Conservation (phyloP, 2,113 vertebrate species). For the Oxyruncus cristatus region DNA sequence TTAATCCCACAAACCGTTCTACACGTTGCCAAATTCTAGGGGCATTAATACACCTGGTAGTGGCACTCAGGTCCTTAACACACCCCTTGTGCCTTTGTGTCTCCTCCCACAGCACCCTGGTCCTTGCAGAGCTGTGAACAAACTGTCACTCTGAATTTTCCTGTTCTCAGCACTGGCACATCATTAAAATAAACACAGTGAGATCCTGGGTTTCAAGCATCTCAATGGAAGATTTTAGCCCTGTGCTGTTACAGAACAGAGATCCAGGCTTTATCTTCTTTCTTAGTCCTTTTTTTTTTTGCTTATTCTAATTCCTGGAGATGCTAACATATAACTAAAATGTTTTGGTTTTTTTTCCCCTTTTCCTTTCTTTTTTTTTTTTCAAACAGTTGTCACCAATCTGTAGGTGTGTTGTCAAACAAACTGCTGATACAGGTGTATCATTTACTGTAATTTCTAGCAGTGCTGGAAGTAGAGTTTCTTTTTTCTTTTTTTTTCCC, state of each 20-base stretch:
- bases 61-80: neutral
- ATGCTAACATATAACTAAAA: constrained; percentile 39
- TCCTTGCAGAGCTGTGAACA: neutral
- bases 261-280: neutral
- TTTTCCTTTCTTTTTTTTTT: neutral
- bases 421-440: constrained; percentile 43
- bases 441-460: neutral
- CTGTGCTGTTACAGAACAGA: neutral
- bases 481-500: neutral
- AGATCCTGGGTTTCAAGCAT: neutral
- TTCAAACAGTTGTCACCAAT: neutral
- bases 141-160: neutral
- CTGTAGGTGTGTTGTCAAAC: constrained; percentile 49
- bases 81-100: neutral
- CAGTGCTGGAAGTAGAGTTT: neutral
- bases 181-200: neutral
- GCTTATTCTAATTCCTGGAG: neutral
- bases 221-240: neutral
- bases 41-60: neutral
- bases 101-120: neutral
- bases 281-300: neutral
- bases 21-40: neutral
- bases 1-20: neutral
- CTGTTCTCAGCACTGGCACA: neutral
- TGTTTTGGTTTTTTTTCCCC: neutral